These are phyloP conservation scores for Ecdyonurus torrentis DNA, from an alignment of 2,888 invertebrate species.

Conservation along the genomic window DNA sequence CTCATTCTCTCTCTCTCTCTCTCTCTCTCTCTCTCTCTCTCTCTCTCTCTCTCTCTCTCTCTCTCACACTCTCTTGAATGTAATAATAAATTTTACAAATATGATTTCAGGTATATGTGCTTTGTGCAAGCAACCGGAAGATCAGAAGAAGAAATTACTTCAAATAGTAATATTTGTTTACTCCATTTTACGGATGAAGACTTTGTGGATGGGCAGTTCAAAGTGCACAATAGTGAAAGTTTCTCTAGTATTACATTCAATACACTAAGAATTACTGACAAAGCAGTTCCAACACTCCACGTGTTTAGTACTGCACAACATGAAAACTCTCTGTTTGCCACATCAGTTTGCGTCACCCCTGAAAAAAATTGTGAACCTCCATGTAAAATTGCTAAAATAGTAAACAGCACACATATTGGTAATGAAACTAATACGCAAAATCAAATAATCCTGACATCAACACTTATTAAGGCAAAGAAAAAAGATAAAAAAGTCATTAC, in stretches of 20 bases:
- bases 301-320: neutral
- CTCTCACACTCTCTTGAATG: too few species aligned
- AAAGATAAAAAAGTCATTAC: too few species aligned
- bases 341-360: too few species aligned
- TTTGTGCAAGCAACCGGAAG: neutral
- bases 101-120: neutral
- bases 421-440: neutral
- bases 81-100: neutral
- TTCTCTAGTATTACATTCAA: neutral
- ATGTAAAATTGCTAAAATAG: neutral
- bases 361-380: neutral
- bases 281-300: neutral
- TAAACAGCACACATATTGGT: neutral
- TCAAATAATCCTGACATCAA: too few species aligned
- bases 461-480: too few species aligned
- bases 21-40: too few species aligned
- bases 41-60: too few species aligned
- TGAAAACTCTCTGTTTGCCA: too few species aligned
- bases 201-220: neutral
- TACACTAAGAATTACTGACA: neutral
- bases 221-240: neutral
- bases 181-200: neutral
- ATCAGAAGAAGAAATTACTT: neutral
- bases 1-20: too few species aligned
- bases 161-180: neutral